Base-by-base conservation (phyloP, 2,888 invertebrate species). In the Mythimna ferrago region DNA sequence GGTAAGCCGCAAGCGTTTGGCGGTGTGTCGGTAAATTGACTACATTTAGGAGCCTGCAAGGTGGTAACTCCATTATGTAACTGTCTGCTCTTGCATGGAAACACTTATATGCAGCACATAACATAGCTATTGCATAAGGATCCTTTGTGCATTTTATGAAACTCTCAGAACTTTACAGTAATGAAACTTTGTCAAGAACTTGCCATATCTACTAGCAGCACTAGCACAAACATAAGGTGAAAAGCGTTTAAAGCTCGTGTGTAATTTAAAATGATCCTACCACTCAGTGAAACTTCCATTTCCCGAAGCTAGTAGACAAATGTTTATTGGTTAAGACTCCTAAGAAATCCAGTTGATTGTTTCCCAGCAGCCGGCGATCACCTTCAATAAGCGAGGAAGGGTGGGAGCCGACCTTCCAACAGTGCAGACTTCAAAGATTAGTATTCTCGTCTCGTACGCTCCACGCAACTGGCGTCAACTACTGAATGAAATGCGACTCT, bases 401-500 rank as follows among this genome's bases (percentile, higher is more conserved):
- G 60, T 62, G 60, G 44, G 16, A 58, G 64, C 21, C 67, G 82
- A 64, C 71, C 69, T 71, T 68, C 67, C 58, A 58, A 26, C 58
- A 68, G 61, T 2, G 54, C 66, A 66, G 66, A 62, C 65, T 66
- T 38, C 57, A 44, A 21, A 83, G 67, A 88, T 90, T 90, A 88
- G 85, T 89, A 91, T 92, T 91, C 92, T 79, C 69, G 70, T 71
- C 67, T 62, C 81, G 87, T 79, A 63, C 78, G 71, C 72, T 69
- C 78, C 81, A 85, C 88, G 86, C 88, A 89, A 89, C 86, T 87
- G 87, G 87, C 88, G 87, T 86, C 87, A 89, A 89, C 84, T 85
- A 80, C 82, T 90, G 90, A 92, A 92, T 90, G 90, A 89, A 89
- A 89, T 85, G 87, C 83, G 86, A 85, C 83, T 88, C 84, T 86